Conservation (phyloP, 2,888 invertebrate genomes). For the Orgyia antiqua region DNA sequence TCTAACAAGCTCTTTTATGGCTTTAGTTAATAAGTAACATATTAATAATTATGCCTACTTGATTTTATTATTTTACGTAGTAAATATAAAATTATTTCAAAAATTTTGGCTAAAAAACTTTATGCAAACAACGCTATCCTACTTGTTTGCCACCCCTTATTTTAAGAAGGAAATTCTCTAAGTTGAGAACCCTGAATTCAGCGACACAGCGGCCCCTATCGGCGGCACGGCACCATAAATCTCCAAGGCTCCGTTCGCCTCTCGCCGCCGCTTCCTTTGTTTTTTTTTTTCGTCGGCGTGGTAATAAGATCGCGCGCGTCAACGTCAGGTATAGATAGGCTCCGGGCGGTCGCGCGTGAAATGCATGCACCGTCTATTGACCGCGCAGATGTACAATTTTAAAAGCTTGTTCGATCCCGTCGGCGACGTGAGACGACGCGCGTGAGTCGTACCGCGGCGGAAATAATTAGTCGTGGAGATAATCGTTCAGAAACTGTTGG, state of each 20-base stretch:
- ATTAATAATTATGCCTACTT: too few species aligned
- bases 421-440: constrained; percentile 26
- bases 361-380: constrained; percentile 42
- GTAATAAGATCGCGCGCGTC: constrained; percentile 71
- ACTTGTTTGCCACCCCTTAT: too few species aligned
- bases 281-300: constrained; percentile 40
- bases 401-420: constrained; percentile 24
- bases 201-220: constrained; percentile 45
- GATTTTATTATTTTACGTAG: too few species aligned
- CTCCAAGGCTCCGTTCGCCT: constrained; percentile 47
- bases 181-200: too few species aligned
- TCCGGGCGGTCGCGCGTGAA: constrained; percentile 35
- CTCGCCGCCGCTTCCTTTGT: constrained; percentile 57
- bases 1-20: too few species aligned
- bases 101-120: too few species aligned
- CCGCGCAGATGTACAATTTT: constrained; percentile 46
- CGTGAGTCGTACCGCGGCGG: constrained; percentile 34
- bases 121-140: too few species aligned
- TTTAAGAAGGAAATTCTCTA: too few species aligned
- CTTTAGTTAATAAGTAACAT: too few species aligned
- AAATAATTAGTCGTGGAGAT: constrained; percentile 57
- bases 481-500: constrained; percentile 41
- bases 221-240: constrained; percentile 72
- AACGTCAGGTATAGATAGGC: constrained; percentile 64
- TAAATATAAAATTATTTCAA: too few species aligned